Conservation (phyloP, 2,797 vertebrate genomes). For the Falco cherrug region DNA sequence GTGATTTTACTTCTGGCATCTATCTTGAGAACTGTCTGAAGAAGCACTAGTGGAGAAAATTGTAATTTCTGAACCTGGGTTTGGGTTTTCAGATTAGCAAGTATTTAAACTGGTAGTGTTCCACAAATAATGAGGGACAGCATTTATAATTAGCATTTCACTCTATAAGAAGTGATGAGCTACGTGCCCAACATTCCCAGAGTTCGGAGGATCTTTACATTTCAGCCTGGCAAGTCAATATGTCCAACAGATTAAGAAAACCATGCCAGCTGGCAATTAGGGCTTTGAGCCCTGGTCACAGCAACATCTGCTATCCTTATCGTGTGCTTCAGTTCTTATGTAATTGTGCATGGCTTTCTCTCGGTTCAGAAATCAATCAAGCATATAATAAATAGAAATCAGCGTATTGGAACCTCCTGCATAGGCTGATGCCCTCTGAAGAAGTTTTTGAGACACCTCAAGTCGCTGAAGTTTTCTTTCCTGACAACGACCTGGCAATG, state of each 20-base stretch:
- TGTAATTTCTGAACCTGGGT: background rate
- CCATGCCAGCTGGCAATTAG: background rate
- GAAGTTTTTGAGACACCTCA: background rate
- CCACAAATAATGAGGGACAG: background rate
- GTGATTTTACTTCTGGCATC: background rate
- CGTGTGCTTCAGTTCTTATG: background rate
- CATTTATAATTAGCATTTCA: background rate
- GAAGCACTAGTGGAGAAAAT: background rate
- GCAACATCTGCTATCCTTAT: slow-evolving; percentile 37
- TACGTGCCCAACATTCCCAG: background rate
- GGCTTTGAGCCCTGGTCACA: background rate
- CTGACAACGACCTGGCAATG: too few relatives aligned
- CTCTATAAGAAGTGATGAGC: background rate
- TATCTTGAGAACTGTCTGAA: background rate
- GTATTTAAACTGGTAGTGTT: background rate
- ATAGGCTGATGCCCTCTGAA: background rate
- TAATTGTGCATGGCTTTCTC: background rate
- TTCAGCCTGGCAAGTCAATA: background rate
- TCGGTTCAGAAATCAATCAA: background rate
- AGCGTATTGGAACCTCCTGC: background rate
- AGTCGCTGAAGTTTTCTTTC: background rate
- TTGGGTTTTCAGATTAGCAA: background rate
- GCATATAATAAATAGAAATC: background rate
- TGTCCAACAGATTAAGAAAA: slow-evolving; percentile 29
- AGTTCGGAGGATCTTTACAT: background rate